These are phyloP conservation scores for Anthoscopus minutus DNA, from an alignment of 2,113 vertebrate species.

Conservation along the genomic window DNA sequence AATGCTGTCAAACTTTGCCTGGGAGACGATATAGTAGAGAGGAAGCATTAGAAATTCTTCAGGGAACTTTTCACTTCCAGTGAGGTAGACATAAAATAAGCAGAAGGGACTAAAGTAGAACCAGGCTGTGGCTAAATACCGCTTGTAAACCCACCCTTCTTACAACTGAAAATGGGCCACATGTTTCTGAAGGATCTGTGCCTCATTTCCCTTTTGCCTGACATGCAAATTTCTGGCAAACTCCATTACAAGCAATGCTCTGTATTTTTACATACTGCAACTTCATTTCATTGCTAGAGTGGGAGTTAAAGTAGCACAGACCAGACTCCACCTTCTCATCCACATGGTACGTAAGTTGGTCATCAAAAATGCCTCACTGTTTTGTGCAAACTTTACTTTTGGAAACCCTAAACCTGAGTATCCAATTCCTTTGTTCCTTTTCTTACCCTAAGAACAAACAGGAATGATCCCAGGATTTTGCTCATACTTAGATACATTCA, in stretches of 20 bases:
- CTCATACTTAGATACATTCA: not conserved
- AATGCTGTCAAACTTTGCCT: not conserved
- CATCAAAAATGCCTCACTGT: not conserved
- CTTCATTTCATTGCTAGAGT: not conserved
- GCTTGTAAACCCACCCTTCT: not conserved
- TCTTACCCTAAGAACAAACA: not conserved
- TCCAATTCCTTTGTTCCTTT: not conserved
- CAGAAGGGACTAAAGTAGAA: not conserved
- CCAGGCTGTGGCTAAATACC: not conserved
- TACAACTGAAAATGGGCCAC: not conserved
- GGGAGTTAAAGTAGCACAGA: not conserved
- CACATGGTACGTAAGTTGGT: accelerated
- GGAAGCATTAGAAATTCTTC: not conserved
- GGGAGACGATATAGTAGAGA: not conserved
- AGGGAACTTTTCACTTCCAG: not conserved
- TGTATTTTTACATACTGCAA: not conserved
- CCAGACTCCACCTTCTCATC: not conserved
- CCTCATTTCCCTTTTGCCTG: not conserved
- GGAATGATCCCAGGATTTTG: not conserved
- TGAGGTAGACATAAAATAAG: not conserved
- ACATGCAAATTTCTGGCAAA: not conserved
- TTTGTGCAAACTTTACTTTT: not conserved
- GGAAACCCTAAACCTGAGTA: not conserved
- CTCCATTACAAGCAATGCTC: not conserved
- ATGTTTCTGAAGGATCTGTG: not conserved